Conservation (phyloP, 30 jellyfish, hydroid and myxozoan genomes). For the Cassiopea xamachana region DNA sequence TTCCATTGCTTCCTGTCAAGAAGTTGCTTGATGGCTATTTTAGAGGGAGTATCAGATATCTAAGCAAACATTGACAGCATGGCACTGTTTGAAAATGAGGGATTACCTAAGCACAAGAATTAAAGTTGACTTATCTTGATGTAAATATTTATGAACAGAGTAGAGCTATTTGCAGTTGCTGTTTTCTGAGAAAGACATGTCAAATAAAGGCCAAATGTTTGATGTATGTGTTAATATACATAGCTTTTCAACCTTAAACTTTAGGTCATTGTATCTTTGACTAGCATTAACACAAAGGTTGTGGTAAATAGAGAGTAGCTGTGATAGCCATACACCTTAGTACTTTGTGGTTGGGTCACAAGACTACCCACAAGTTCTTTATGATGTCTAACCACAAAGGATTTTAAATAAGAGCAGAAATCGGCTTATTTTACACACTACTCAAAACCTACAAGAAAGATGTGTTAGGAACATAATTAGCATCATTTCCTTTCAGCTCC, state of each 20-base stretch:
- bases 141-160: conserved; percentile 1
- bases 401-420: no score
- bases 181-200: not conserved
- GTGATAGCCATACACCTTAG: not conserved
- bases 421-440: no score
- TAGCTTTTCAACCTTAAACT: not conserved
- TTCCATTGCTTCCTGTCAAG: not conserved
- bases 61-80: not conserved
- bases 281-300: not conserved
- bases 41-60: not conserved
- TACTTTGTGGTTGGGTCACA: not conserved
- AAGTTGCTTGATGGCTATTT: not conserved
- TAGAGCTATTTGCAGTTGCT: not conserved
- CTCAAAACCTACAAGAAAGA: no score
- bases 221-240: not conserved
- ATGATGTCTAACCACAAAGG: no score
- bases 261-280: not conserved
- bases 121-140: not conserved
- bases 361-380: not conserved
- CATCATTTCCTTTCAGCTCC: no score
- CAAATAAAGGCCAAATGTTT: not conserved
- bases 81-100: not conserved
- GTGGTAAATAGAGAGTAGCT: not conserved
- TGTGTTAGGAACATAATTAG: no score
- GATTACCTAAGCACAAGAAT: not conserved